Base-by-base conservation (phyloP, 1,140 invertebrate species). In the Drosophila mojavensis region DNA sequence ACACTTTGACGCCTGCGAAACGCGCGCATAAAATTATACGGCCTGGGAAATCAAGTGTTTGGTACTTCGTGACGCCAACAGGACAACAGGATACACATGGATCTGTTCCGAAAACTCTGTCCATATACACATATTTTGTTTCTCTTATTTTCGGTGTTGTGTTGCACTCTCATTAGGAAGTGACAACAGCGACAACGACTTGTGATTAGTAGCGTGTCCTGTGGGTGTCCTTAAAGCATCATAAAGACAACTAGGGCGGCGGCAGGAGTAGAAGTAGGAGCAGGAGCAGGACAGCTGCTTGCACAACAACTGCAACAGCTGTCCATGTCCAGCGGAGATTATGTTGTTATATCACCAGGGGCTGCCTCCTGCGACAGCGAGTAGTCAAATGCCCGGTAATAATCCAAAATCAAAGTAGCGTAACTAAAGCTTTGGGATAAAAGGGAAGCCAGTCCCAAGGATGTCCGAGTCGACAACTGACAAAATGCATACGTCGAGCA, bases 91-190 rank as follows among this genome's bases (percentile, higher is more conserved):
- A 86, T 58, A 51, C 48, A 41, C 54, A 78, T 58, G 70, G 74
- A 59, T 20, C 65, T 51, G 51, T 15, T 28, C 53, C 36, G 15
- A 5, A 17, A 48, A 53, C 43, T 67, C 43, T 51, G 43, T 63
- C 30, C 15, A 41, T 63, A 53, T 55, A 30, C 20, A 20, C 20
- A 20, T 2, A 20, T 20, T 47, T 11, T 11, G 30, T 53, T 77
- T 41, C 11, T 66, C 11, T 53, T 73, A 69, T 75, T 74, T 74
- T 78, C 72, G 77, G 83, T 83, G 64, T 89, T 64, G 50, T 58
- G 77, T 88, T 88, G 77, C 83, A 79, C 64, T 62, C 83, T 83
- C 84, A 89, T 89, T 89, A 88, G 79, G 84, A 83, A 88, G 83
- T 88, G 83, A 88, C 72, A 71, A 89, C 83, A 79, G 45, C 54